Percentiles rank a stretch among this genome's conserved stretches.
phyloP scores from a whole-genome alignment of 2,113 vertebrate species.

The Pangasianodon hypophthalmus region DNA sequence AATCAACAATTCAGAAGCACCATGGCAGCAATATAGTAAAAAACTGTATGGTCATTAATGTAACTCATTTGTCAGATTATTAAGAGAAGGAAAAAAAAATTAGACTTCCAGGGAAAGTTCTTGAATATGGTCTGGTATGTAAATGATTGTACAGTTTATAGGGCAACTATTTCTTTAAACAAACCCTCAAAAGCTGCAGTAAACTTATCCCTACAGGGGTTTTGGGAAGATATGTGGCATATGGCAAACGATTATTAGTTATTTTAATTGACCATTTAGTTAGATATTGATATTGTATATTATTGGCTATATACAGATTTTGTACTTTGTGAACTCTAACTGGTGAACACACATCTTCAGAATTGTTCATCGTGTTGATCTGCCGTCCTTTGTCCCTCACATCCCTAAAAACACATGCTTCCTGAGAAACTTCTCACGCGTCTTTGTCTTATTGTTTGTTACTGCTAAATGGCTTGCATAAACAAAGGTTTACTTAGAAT shows the following conservation, averaged over 20 bases:
- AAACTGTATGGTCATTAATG: neutral
- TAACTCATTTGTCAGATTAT: neutral
- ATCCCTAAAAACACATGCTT: slow-evolving; percentile 14
- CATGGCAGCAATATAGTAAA: neutral
- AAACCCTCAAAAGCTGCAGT: neutral
- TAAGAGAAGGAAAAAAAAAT: neutral
- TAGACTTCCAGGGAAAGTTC: neutral
- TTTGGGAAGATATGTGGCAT: neutral
- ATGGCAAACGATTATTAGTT: neutral
- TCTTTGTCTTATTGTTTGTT: slow-evolving; percentile 37
- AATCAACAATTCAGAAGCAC: neutral
- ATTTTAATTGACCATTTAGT: neutral
- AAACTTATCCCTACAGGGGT: neutral
- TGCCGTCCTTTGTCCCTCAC: neutral
- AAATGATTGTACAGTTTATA: neutral
- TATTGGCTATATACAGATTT: neutral
- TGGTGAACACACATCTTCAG: neutral
- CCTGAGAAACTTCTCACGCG: neutral
- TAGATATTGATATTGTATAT: no score
- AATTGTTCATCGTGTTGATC: neutral
- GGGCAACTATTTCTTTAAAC: neutral
- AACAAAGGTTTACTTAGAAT: slow-evolving; percentile 3
- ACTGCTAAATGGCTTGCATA: slow-evolving; percentile 31
- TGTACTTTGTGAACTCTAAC: neutral
- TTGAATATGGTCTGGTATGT: neutral